Evolutionary conservation across 2,888 invertebrate genomes (phyloP).

Genomic region (Tipula unca): DNA sequence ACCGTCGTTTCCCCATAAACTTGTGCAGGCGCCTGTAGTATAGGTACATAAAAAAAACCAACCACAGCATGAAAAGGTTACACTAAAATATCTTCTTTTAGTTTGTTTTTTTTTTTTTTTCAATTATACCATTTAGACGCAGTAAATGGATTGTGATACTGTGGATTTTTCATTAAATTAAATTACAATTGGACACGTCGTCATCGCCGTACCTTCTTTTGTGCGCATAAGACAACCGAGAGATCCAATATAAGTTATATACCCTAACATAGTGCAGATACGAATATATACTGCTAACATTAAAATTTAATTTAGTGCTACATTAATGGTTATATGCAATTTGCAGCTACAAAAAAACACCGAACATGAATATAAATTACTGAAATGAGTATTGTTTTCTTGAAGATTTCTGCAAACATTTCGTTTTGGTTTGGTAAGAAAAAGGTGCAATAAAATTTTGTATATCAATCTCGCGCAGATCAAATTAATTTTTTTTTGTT

Average conservation of each 20-base stretch:
- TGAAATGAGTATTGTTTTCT: background rate
- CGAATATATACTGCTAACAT: background rate
- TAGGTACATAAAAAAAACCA: too few relatives aligned
- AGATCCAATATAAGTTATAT: background rate
- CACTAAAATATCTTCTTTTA: too few relatives aligned
- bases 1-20: too few relatives aligned
- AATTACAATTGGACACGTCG: background rate
- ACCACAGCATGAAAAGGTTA: too few relatives aligned
- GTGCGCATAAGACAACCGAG: background rate
- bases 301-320: background rate
- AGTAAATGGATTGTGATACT: background rate
- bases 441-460: background rate
- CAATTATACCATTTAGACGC: too few relatives aligned
- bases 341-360: background rate
- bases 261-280: background rate
- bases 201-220: background rate
- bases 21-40: too few relatives aligned
- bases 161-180: background rate
- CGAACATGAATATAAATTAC: background rate
- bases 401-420: background rate
- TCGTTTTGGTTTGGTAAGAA: background rate
- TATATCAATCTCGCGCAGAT: background rate
- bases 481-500: background rate
- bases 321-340: background rate
- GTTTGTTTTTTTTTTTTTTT: too few relatives aligned